phyloP scores from a whole-genome alignment of 2,797 vertebrate genomes.

The Mormyrops attenuatus region DNA sequence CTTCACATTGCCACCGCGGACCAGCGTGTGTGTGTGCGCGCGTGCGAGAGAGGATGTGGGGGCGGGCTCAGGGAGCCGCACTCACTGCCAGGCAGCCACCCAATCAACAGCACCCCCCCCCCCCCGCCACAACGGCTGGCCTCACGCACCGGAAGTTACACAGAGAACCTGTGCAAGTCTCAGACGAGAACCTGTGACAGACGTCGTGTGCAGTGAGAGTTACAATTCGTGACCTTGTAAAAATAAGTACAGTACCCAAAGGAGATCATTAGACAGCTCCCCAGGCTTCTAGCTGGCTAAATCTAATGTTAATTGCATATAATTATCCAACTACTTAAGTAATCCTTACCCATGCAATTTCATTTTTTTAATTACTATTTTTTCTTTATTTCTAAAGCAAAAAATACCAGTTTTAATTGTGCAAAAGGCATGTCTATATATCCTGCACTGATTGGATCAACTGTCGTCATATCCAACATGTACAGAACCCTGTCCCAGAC shows the following conservation, averaged over 20 bases:
- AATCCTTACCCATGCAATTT: neutral
- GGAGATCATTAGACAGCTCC: neutral
- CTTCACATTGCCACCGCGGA: conserved; percentile 28
- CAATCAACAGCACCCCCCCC: conserved; percentile 38
- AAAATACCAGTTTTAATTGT: neutral
- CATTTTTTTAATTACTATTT: neutral
- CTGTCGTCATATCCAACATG: neutral
- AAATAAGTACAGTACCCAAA: neutral
- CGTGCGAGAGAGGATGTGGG: conserved; percentile 59
- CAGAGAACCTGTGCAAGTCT: neutral
- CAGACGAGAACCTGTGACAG: neutral
- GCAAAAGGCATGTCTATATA: neutral
- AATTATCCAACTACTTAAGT: neutral
- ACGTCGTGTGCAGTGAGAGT: neutral
- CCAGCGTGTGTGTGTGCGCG: conserved; percentile 22
- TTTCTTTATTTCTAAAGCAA: neutral
- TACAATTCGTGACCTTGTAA: neutral
- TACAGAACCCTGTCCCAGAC: neutral
- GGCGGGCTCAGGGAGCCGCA: conserved; percentile 56
- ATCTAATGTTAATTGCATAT: neutral
- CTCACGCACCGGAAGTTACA: conserved; percentile 3
- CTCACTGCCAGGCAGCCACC: conserved; percentile 48
- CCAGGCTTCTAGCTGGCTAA: neutral
- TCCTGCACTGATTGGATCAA: neutral
- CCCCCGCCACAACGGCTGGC: conserved; percentile 41